Evolutionary conservation across 30 jellyfish, hydroid and myxozoan species (phyloP), one percentile per base, ranked within the genome.

Genomic region (Chironex yamaguchii): DNA sequence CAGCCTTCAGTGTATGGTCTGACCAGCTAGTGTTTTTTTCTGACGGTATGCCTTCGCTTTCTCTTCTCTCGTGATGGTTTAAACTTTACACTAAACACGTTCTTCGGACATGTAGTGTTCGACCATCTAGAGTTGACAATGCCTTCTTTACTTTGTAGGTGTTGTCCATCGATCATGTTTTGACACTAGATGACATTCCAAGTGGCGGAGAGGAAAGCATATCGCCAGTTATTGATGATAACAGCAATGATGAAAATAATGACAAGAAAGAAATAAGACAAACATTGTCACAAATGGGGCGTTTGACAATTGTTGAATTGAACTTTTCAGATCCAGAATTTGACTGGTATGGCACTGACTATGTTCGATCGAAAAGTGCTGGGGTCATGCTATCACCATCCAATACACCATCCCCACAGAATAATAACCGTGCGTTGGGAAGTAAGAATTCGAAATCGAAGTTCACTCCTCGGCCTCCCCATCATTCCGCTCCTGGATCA

Each of bases 241-340:
- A 62, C 2, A 48, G 23, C 0, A 42, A 42, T 42, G 88, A 64
- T 12, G 96, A 86, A 58, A 32, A 49, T 21, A 83, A 82, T 17
- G 49, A 77, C 1, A 30, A 49, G 67, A 35, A 81, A 51, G 71
- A 29, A 20, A 88, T 73, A 34, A 82, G 96, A 29, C 75, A 51
- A 30, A 77, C 91, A 4, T 62, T 88, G 62, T 88, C 96, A 14
- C 96, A 88, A 62, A 76, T 88, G 91, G 96, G 96, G 29, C 88
- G 89, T 1, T 72, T 88, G 29, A 86, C 85, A 11, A 88, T 88
- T 27, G 96, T 88, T 20, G 96, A 88, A 14, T 58, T 88, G 77
- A 88, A 88, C 52, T 88, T 88, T 36, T 77, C 91, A 49, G 96
- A 88, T 36, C 90, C 96, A 14, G 96, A 86, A 36, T 71, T 67